phyloP scores from a whole-genome alignment of 2,888 invertebrate genomes.

The Eupithecia inturbata region DNA sequence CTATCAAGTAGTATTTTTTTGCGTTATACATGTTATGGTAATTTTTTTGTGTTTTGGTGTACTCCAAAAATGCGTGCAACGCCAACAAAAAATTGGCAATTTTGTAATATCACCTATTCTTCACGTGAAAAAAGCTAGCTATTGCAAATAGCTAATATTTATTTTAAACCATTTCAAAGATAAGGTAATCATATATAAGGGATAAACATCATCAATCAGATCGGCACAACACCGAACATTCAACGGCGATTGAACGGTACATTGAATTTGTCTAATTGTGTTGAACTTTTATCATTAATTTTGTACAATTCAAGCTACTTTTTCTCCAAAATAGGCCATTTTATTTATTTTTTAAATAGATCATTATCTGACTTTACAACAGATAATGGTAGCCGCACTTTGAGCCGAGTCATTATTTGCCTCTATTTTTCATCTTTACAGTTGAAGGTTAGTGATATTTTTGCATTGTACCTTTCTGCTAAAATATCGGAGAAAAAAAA shows the following conservation, averaged over 20 bases:
- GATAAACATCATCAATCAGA: conserved; percentile 72
- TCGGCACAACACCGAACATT: conserved; percentile 55
- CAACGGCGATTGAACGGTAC: conserved; percentile 41
- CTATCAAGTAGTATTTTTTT: not conserved
- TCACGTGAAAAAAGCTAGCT: fast-evolving
- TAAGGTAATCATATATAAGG: too few species aligned
- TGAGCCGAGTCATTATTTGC: conserved; percentile 1
- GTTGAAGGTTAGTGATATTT: not conserved
- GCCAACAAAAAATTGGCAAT: not conserved
- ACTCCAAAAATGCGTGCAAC: too few species aligned
- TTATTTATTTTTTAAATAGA: not conserved
- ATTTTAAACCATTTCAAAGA: not conserved
- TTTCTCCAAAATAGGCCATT: conserved; percentile 21
- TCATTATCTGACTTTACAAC: not conserved
- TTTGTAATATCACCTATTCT: not conserved
- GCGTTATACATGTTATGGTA: too few species aligned
- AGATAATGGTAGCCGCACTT: not conserved
- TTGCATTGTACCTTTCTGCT: not conserved
- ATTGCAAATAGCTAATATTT: not conserved
- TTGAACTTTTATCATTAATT: conserved; percentile 55
- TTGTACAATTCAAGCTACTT: conserved; percentile 43
- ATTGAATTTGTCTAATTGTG: conserved; percentile 34
- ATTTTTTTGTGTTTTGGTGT: too few species aligned
- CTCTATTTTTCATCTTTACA: not conserved
- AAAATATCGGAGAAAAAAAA: not conserved